Evolutionary conservation across 2,113 vertebrate species (phyloP).

Genomic region (Elephantulus edwardii): DNA sequence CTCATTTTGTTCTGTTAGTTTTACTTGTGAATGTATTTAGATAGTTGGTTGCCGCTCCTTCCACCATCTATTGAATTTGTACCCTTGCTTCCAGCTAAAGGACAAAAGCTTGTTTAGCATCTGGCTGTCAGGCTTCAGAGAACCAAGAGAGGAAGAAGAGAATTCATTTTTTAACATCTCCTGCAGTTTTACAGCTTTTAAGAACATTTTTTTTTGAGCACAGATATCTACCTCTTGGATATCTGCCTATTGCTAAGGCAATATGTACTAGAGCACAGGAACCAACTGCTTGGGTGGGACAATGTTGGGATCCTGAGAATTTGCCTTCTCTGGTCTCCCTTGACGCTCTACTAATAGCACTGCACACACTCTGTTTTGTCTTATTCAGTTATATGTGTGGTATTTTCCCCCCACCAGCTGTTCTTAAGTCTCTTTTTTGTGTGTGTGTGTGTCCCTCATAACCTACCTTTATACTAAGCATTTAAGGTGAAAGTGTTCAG

Average conservation of each 20-base stretch:
- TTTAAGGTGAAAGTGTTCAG: neutral
- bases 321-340: neutral
- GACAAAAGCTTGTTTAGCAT: slow-evolving; percentile 11
- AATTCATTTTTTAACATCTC: slow-evolving; percentile 10
- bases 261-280: neutral
- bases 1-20: neutral
- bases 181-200: neutral
- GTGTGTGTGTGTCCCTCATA: slow-evolving; percentile 16
- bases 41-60: slow-evolving; percentile 13
- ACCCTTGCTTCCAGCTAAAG: slow-evolving; percentile 25
- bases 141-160: neutral
- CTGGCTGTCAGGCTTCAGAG: slow-evolving; percentile 37
- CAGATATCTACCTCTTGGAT: slow-evolving; percentile 6
- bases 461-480: neutral
- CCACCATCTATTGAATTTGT: neutral
- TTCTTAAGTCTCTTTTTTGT: neutral
- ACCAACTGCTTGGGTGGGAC: slow-evolving; percentile 22
- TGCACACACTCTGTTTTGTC: neutral
- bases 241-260: slow-evolving; percentile 30
- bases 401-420: neutral
- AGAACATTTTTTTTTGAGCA: slow-evolving; percentile 50
- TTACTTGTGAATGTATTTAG: slow-evolving; percentile 10
- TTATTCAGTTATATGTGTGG: slow-evolving; percentile 14
- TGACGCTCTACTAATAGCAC: neutral
- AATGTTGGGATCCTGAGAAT: neutral